Evolutionary conservation across 2,797 vertebrate genomes (phyloP), one percentile per base, ranked within the genome.

Genomic region (Gadopsis marmoratus): DNA sequence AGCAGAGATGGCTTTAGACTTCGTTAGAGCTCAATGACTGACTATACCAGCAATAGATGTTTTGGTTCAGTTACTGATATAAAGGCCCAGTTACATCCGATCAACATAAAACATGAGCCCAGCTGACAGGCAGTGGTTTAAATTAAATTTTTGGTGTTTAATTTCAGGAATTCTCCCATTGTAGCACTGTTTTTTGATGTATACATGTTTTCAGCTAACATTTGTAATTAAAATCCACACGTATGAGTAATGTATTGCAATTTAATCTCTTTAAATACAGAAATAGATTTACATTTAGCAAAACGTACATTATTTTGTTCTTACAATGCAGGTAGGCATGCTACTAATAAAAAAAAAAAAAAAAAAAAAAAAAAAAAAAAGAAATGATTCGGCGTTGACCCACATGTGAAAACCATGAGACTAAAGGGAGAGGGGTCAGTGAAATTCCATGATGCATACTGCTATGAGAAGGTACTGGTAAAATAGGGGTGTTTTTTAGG

Each of bases 201-300:
- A 21, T 29, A 8, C 3, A 48, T 6, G 3, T 77, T 45, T 71
- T 74, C 45, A 60, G 6, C 33, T 5, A 51, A 48, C 26, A 51
- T 53, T 11, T 75, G 61, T 70, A 61, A 92, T 60, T 85, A 87
- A 89, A 91, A 69, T 31, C 43, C 58, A 74, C 68, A 74, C 21
- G 66, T 63, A 53, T 7, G 74, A 59, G 81, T 41, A 10, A n/a
- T 70, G 71, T 74, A 91, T 82, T 83, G 72, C 51, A 78, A 23
- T 56, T 87, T 71, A 12, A 43, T 73, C 12, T 90, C 7, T 90
- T 93, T 93, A 87, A 86, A 93, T 92, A 88, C 55, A 92, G 76
- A 92, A 93, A 94, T 94, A 92, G 29, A 91, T 86, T 86, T 79
- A 81, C 67, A 77, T 66, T 76, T 83, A 64, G 76, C 74, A 89